Percentiles rank a stretch among this genome's conserved stretches.
phyloP scores from a whole-genome alignment of 2,113 vertebrate genomes.

The Bolborhynchus lineola region DNA sequence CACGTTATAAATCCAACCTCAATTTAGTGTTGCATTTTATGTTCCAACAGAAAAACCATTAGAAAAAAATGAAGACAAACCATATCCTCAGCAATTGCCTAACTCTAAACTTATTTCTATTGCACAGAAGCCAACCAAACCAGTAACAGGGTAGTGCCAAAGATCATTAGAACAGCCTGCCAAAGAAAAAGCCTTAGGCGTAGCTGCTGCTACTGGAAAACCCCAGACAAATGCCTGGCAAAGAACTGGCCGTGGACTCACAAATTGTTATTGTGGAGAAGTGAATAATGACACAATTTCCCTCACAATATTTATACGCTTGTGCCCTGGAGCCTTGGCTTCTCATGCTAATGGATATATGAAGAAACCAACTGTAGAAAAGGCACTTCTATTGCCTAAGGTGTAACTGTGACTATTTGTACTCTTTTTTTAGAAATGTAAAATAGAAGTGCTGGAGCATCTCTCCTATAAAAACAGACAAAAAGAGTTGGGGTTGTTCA shows the following conservation, averaged over 20 bases:
- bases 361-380: neutral
- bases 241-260: neutral
- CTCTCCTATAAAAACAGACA: neutral
- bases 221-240: constrained; percentile 45
- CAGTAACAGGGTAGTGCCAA: constrained; percentile 35
- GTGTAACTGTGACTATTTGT: neutral
- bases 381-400: neutral
- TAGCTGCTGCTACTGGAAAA: constrained; percentile 56
- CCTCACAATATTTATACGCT: constrained; percentile 37
- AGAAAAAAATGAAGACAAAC: constrained; percentile 30
- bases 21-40: neutral
- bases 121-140: constrained; percentile 51
- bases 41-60: constrained; percentile 8
- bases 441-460: neutral
- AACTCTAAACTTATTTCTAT: constrained; percentile 10
- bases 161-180: constrained; percentile 29
- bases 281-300: constrained; percentile 45
- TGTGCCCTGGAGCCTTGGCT: constrained; percentile 28
- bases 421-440: neutral
- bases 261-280: constrained; percentile 42
- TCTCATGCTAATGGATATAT: neutral
- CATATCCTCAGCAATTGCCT: neutral
- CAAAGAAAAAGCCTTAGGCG: constrained; percentile 35
- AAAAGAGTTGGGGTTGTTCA: neutral
- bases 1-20: neutral